Percentiles rank a stretch among this genome's conserved stretches.
Evolutionary conservation across 2,113 vertebrate genomes (phyloP).

Genomic region (Pachypanchax playfairii): DNA sequence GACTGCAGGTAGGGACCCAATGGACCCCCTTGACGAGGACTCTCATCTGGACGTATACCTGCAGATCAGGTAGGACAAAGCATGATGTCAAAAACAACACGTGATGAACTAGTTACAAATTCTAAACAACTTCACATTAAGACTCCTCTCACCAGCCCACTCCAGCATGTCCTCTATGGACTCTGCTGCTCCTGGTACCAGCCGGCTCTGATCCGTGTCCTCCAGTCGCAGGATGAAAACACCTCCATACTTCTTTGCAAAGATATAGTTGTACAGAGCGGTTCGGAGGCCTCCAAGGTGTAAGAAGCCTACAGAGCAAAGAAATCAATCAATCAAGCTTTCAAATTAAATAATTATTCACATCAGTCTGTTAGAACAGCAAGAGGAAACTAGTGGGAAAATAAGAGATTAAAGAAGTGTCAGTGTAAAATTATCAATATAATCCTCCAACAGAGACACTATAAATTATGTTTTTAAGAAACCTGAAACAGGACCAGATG

Average conservation of each 20-base stretch:
- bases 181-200: constrained; percentile 86
- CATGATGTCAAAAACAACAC: too few relatives aligned
- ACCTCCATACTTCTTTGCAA: constrained; percentile 89
- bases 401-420: too few relatives aligned
- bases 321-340: not conserved
- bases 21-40: constrained; percentile 83
- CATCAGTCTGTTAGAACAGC: not conserved
- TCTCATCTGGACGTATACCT: constrained; percentile 94
- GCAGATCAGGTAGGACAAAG: constrained; percentile 1
- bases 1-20: constrained; percentile 90
- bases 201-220: constrained; percentile 89
- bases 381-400: not conserved
- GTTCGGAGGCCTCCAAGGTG: constrained; percentile 94
- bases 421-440: too few relatives aligned
- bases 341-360: too few relatives aligned
- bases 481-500: too few relatives aligned
- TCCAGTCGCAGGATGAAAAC: constrained; percentile 90
- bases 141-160: constrained; percentile 86
- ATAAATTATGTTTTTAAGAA: too few relatives aligned
- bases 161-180: constrained; percentile 90
- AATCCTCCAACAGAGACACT: too few relatives aligned
- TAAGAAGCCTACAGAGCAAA: constrained; percentile 83
- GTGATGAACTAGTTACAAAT: too few relatives aligned
- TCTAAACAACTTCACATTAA: not conserved
- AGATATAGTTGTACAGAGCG: constrained; percentile 94